Conservation (phyloP, 2,113 vertebrate species). For the Plestiodon gilberti region DNA sequence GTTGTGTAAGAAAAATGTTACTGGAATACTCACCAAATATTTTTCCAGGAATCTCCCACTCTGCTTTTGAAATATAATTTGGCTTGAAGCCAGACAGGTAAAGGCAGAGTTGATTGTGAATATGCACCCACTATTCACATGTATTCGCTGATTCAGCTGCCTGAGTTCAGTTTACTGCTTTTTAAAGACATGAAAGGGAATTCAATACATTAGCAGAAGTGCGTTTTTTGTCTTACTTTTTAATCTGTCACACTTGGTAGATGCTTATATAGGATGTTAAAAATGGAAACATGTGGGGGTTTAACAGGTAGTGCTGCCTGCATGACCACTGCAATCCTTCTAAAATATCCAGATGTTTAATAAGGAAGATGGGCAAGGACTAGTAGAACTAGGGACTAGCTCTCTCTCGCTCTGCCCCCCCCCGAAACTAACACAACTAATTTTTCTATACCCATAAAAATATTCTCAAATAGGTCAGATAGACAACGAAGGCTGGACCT, state of each 20-base stretch:
- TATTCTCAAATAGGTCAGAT: neutral
- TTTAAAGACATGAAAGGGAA: fast-evolving
- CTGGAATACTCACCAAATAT: fast-evolving
- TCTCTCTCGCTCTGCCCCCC: neutral
- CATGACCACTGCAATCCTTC: neutral
- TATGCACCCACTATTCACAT: fast-evolving
- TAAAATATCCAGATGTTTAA: neutral
- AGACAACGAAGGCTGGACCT: neutral
- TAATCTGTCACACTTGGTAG: fast-evolving
- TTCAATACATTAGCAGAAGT: fast-evolving
- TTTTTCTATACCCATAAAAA: neutral
- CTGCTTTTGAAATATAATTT: fast-evolving
- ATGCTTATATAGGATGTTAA: neutral
- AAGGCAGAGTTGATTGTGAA: no score
- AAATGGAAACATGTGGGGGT: neutral
- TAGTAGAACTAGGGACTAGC: neutral
- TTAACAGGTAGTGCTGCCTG: fast-evolving
- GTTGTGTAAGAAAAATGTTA: neutral
- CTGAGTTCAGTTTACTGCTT: fast-evolving
- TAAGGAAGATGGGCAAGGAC: fast-evolving
- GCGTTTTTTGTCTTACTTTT: fast-evolving
- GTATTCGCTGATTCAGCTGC: fast-evolving
- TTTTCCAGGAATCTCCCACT: neutral
- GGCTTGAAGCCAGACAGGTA: fast-evolving
- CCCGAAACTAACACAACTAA: neutral